Evolutionary conservation across 2,797 vertebrate species (phyloP).

Genomic region (Ambastaia sidthimunki): DNA sequence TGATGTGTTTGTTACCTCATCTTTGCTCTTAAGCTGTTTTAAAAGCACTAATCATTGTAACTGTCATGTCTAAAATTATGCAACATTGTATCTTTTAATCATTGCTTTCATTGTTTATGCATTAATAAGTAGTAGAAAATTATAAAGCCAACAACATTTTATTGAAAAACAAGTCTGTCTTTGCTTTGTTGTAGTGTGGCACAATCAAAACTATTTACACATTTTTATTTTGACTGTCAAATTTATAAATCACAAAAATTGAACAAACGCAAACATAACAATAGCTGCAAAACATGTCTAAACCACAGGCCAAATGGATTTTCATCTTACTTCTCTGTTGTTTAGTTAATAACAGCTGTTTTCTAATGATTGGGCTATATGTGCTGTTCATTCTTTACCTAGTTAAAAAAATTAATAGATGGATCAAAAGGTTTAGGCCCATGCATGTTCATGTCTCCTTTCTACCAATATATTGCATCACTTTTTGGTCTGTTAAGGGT

Average conservation of each 20-base stretch:
- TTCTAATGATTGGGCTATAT: not conserved
- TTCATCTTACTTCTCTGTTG: constrained; percentile 2
- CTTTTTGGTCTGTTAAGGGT: not conserved
- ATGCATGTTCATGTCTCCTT: not conserved
- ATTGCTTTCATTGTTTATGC: not conserved
- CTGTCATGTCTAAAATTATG: not conserved
- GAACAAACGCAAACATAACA: not conserved
- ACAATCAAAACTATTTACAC: not conserved
- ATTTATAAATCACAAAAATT: not conserved
- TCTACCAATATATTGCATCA: not conserved
- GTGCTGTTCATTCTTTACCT: constrained; percentile 1
- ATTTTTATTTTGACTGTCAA: constrained; percentile 15
- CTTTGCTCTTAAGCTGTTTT: too few species aligned
- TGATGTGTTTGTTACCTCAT: not conserved
- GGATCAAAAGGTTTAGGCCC: not conserved
- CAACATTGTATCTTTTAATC: not conserved
- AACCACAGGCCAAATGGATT: constrained; percentile 9
- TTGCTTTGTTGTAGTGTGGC: not conserved
- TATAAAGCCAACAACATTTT: constrained; percentile 9
- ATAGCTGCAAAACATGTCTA: not conserved
- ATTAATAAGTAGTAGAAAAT: constrained; percentile 6
- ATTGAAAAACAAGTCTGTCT: constrained; percentile 5
- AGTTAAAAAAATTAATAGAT: not conserved
- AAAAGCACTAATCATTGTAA: not conserved
- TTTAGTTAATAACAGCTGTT: not conserved